Evolutionary conservation across 2,113 vertebrate species (phyloP).

Genomic region (Caranx ignobilis): DNA sequence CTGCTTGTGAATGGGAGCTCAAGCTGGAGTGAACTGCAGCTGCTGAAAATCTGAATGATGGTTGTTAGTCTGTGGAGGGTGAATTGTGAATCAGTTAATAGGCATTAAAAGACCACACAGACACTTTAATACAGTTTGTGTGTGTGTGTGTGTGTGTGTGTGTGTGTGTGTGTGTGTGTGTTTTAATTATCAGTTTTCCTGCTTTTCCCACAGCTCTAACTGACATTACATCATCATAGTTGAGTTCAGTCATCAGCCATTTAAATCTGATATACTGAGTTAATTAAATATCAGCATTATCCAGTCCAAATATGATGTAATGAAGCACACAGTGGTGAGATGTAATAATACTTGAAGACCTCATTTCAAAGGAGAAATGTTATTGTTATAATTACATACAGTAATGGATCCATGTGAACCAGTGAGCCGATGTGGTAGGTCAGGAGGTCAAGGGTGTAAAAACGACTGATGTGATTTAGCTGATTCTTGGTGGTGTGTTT

Average conservation of each 20-base stretch:
- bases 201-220: background rate
- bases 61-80: background rate
- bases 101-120: background rate
- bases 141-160: no score
- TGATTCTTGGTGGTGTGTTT: background rate
- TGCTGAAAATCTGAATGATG: conserved; percentile 9
- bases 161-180: no score
- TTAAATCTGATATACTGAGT: background rate
- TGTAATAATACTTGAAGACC: background rate
- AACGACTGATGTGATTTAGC: background rate
- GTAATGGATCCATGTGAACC: no score
- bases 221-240: background rate
- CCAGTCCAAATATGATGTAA: background rate
- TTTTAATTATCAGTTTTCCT: no score
- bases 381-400: background rate
- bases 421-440: no score
- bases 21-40: background rate
- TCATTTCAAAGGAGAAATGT: background rate
- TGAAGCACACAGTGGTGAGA: background rate
- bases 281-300: background rate
- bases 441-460: background rate
- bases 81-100: background rate
- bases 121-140: no score
- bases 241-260: background rate
- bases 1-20: background rate